A percentile compares a stretch with the other conserved stretches of the same genome.
Evolutionary conservation across 2,888 invertebrate species (phyloP).

Genomic region (Scaeva pyrastri): DNA sequence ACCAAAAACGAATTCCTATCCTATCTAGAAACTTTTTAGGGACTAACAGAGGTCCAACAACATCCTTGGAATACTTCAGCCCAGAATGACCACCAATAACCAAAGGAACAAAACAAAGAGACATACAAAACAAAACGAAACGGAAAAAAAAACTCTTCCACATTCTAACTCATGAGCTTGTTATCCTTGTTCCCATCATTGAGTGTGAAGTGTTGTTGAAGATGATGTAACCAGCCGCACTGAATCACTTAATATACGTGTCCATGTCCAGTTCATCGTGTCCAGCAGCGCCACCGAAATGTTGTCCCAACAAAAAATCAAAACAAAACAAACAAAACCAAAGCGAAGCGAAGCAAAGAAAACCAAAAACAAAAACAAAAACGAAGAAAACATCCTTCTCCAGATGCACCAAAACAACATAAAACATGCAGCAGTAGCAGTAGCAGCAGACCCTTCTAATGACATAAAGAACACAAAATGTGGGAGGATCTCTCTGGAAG

Average conservation of each 20-base stretch:
- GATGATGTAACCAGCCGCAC: constrained; percentile 70
- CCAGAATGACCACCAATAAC: constrained; percentile 27
- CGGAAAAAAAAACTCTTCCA: constrained; percentile 27
- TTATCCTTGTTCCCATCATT: constrained; percentile 65
- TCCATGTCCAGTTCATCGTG: constrained; percentile 51
- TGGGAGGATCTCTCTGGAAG: constrained; percentile 54
- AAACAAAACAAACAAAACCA: constrained; percentile 6
- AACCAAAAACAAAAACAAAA: background rate
- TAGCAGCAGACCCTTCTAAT: constrained; percentile 55
- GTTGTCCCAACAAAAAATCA: constrained; percentile 28
- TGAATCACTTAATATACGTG: constrained; percentile 72
- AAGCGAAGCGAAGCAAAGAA: background rate
- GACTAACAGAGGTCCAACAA: constrained; percentile 17
- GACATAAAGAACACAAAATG: constrained; percentile 41
- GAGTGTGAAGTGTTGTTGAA: constrained; percentile 73
- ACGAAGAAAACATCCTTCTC: constrained; percentile 50
- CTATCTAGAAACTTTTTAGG: constrained; percentile 49
- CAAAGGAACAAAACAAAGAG: no score
- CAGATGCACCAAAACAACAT: constrained; percentile 60
- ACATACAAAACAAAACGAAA: no score
- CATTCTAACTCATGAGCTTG: constrained; percentile 70
- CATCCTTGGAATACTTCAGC: constrained; percentile 3
- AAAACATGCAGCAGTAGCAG: constrained; percentile 45
- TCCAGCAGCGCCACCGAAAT: constrained; percentile 69
- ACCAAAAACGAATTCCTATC: constrained; percentile 14